Evolutionary conservation across 2,113 vertebrate genomes (phyloP), one percentile per base, ranked within the genome.

Genomic region (Dinomys branickii): DNA sequence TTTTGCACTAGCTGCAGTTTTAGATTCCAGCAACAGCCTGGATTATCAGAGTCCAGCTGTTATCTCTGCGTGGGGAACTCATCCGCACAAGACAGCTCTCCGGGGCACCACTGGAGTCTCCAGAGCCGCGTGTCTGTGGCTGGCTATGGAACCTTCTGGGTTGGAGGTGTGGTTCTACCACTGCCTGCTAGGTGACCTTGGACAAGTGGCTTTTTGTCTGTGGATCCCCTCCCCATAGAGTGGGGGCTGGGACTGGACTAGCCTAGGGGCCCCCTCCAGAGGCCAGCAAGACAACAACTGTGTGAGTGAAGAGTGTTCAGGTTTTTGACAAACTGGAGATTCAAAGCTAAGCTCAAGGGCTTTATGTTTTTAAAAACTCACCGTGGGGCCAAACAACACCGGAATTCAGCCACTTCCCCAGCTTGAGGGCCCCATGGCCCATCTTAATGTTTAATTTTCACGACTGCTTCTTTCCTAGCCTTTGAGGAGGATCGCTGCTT

Each of bases 401-500:
- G 41, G 81, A 93, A 90, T 75, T 86, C 67, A 95, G 44, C 75
- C n/a, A 52, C 12, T 4, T 24, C 11, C 28, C 38, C 65, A 71
- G 9, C 65, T 20, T 81, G 80, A 94, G 44, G n/a, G n/a, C n/a
- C n/a, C n/a, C n/a, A n/a, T n/a, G 44, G 30, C 47, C 85, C 84
- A 52, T 67, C 92, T 92, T 92, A 58, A 44, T 81, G 41, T 65
- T 65, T 94, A 61, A 41, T 88, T 90, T 44, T 89, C 87, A 52
- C 82, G 95, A 78, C 75, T 86, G 83, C 81, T 61, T 85, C 85
- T 47, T 93, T 73, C 85, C 52, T 52, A 99, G 99, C 99, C 20
- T 99, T 99, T 56, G 99, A 99, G 47, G 99, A 99, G 3, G 99
- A 99, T 50, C 99, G 99, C 91, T 99, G 99, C 98, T 99, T 99